A percentile compares a stretch with the other conserved stretches of the same genome.
Conservation (phyloP, 2,113 vertebrate species). For the Euleptes europaea region DNA sequence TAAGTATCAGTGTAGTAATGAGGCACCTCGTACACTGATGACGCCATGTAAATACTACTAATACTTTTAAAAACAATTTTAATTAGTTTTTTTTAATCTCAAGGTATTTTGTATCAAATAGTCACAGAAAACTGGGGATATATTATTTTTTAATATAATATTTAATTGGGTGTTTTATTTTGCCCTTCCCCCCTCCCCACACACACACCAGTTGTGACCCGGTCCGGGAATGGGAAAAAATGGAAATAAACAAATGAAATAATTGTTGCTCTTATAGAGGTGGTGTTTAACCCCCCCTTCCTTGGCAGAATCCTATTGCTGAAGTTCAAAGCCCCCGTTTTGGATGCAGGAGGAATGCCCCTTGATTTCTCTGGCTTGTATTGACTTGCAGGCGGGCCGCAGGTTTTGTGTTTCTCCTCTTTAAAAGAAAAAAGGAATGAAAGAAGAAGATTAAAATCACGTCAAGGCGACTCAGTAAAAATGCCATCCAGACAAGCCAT, state of each 20-base stretch:
- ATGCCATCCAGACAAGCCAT: conserved; percentile 64
- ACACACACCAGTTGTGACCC: background rate
- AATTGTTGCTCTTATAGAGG: background rate
- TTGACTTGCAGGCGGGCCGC: conserved; percentile 61
- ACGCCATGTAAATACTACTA: background rate
- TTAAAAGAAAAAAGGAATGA: conserved; percentile 21
- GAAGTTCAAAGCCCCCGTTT: background rate
- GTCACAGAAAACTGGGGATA: background rate
- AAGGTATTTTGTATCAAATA: background rate
- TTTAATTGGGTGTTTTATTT: background rate
- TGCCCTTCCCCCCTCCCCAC: background rate
- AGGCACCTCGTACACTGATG: background rate
- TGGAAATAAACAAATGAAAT: background rate
- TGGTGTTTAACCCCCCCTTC: background rate
- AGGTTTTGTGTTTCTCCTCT: background rate
- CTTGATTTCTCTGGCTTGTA: conserved; percentile 53
- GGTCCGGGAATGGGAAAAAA: background rate
- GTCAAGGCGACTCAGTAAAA: conserved; percentile 67
- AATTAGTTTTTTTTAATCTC: background rate
- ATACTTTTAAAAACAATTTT: background rate
- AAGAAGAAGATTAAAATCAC: conserved; percentile 61
- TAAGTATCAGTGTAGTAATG: background rate
- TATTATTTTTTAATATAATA: background rate
- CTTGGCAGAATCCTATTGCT: background rate
- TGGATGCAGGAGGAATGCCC: conserved; percentile 40